Conservation (phyloP, 2,113 vertebrate genomes). For the Sterrhoptilus dennistouni region DNA sequence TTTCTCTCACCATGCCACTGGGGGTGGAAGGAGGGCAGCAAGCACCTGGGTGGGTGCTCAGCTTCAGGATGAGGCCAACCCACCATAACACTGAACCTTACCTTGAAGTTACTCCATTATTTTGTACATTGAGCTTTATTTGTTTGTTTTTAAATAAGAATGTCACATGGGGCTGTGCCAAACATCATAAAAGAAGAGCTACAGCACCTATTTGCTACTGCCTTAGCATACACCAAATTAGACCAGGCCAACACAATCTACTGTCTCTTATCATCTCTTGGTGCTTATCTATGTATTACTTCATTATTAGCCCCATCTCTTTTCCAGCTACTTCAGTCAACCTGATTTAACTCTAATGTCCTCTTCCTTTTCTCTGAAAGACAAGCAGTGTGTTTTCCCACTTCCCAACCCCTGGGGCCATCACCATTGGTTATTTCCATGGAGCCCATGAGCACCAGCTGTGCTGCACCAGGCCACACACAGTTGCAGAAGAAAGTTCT, state of each 20-base stretch:
- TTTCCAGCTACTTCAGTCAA: background rate
- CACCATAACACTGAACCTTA: background rate
- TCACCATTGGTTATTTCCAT: accelerated
- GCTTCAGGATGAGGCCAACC: background rate
- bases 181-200: background rate
- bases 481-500: background rate
- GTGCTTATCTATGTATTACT: background rate
- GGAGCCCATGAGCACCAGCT: background rate
- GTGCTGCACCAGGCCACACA: background rate
- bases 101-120: background rate
- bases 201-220: background rate
- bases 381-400: background rate
- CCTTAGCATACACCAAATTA: background rate
- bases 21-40: accelerated
- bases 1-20: accelerated
- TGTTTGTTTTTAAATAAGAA: background rate
- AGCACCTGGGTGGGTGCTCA: accelerated
- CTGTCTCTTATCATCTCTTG: background rate
- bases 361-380: background rate
- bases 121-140: background rate
- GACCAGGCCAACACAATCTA: background rate
- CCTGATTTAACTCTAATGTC: background rate
- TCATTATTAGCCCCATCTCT: background rate
- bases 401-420: background rate
- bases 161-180: background rate